phyloP scores from a whole-genome alignment of 2,888 invertebrate genomes.

The Scaptodrosophila latifasciaeformis region DNA sequence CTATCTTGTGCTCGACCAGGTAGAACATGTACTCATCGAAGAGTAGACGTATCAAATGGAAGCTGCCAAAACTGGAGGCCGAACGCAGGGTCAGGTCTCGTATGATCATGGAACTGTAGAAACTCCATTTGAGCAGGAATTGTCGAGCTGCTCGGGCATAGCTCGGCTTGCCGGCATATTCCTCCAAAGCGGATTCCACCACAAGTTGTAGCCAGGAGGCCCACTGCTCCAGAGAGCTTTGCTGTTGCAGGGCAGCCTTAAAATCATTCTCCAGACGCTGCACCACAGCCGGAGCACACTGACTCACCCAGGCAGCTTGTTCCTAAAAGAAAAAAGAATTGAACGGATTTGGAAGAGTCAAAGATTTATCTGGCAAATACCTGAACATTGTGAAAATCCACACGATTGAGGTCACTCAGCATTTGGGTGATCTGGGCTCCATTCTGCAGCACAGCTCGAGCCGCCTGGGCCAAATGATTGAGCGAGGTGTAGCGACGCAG shows the following conservation, averaged over 20 bases:
- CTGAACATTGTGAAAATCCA: slow-evolving; percentile 98
- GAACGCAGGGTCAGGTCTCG: slow-evolving; percentile 96
- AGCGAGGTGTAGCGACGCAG: slow-evolving; percentile 96
- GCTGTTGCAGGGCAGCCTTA: slow-evolving; percentile 91
- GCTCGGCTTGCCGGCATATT: slow-evolving; percentile 88
- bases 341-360: not conserved
- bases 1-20: slow-evolving; percentile 97
- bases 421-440: slow-evolving; percentile 96
- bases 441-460: slow-evolving; percentile 96
- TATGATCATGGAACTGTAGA: slow-evolving; percentile 98
- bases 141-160: slow-evolving; percentile 91
- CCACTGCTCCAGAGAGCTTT: slow-evolving; percentile 97
- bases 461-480: slow-evolving; percentile 92
- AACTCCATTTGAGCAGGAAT: slow-evolving; percentile 98
- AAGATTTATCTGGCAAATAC: too few species aligned
- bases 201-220: slow-evolving; percentile 97
- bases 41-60: slow-evolving; percentile 96
- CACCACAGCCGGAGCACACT: slow-evolving; percentile 89
- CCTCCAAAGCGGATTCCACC: slow-evolving; percentile 91
- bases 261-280: slow-evolving; percentile 94
- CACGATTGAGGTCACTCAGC: slow-evolving; percentile 96
- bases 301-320: slow-evolving; percentile 98
- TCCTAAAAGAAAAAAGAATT: slow-evolving; percentile 58
- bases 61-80: slow-evolving; percentile 98
- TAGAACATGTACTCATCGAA: slow-evolving; percentile 99